Evolutionary conservation across 2,888 invertebrate species (phyloP).

Genomic region (Platycheirus albimanus): DNA sequence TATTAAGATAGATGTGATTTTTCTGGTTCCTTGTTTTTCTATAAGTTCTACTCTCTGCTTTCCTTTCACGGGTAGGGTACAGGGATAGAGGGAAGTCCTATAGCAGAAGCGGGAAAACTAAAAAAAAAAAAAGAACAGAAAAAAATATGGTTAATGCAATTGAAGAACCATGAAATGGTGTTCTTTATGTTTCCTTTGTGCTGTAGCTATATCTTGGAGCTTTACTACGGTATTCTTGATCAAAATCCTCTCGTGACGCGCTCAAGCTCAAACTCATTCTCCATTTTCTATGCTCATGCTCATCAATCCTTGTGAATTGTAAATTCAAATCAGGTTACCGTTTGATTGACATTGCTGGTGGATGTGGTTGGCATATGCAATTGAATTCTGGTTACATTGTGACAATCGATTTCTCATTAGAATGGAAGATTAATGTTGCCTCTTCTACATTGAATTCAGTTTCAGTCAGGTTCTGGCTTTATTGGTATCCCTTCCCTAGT

Average conservation of each 20-base stretch:
- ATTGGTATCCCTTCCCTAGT: neutral
- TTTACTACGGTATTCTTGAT: constrained; percentile 39
- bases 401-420: constrained; percentile 75
- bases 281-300: constrained; percentile 56
- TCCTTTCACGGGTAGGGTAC: neutral
- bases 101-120: neutral
- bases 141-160: constrained; percentile 69
- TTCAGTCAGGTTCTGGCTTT: neutral
- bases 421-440: constrained; percentile 73
- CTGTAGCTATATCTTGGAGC: constrained; percentile 45
- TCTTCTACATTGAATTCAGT: constrained; percentile 15
- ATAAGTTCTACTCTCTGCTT: neutral
- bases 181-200: constrained; percentile 59
- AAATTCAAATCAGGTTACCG: constrained; percentile 73
- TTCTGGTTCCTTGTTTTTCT: neutral
- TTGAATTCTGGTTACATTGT: constrained; percentile 74
- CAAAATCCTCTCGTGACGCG: constrained; percentile 37
- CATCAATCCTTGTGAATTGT: constrained; percentile 73
- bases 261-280: constrained; percentile 38
- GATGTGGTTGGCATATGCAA: constrained; percentile 74
- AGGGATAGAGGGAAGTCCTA: neutral
- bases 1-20: constrained; percentile 72
- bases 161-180: constrained; percentile 72
- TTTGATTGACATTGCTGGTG: constrained; percentile 73
- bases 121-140: no score